Base-by-base conservation (phyloP, 92 coral and sea anemone species). In the Plumapathes pennacea region DNA sequence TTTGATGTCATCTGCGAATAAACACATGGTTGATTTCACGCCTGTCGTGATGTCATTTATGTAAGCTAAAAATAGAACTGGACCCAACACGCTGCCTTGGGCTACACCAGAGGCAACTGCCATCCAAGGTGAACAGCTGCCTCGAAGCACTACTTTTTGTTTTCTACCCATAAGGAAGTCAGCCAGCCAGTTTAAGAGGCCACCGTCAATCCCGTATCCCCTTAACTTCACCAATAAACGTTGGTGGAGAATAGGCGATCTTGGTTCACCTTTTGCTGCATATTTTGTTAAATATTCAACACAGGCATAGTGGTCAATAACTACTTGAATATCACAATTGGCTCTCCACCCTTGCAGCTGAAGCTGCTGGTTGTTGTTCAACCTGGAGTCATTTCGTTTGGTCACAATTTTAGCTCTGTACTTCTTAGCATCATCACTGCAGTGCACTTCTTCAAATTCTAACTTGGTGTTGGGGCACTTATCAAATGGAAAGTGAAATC, bases 261-360 rank as follows among this genome's bases (percentile, higher is more conserved):
- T 66, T 50, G 83, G 82, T 31, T 75, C 82, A 47, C 60, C 57
- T 33, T 76, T 76, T 13, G 75, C 76, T n/a, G 67, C 82, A 75
- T 75, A 65, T 52, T 75, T 75, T 22, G 65, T 21, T 25, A 81
- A 65, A 67, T 81, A 81, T 45, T 74, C 79, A 21, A 78, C 48
- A 69, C 85, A 78, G 19, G 91, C 43, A 26, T 73, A 50, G 39
- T 82, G 85, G 46, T 78, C 90, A 65, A 72, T 66, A 12, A 78
- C 81, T 31, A 78, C 90, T 58, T 77, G 90, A 31, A 84, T 78
- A 56, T 84, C 85, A 67, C 90, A 84, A 58, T 84, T 84, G 14
- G 85, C 90, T 46, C 90, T 62, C 90, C 90, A 84, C 44, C 81
- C 71, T 49, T 83, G 85, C 29, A 77, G 62, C 50, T 78, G 91